Evolutionary conservation across 2,888 invertebrate species (phyloP).

Genomic region (Lomographa bimaculata): DNA sequence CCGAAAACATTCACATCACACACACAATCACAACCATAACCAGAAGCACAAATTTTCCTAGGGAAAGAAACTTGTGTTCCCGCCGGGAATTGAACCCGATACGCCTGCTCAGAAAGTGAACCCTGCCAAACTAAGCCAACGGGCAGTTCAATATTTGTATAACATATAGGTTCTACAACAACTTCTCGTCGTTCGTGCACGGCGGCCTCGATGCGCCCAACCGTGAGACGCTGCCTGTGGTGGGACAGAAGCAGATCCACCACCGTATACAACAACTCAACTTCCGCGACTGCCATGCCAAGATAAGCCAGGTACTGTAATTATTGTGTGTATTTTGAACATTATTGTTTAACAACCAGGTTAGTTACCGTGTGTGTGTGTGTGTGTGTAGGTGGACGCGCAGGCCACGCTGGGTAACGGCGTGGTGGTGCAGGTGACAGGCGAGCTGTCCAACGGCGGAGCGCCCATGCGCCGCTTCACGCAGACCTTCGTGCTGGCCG

Average conservation of each 20-base stretch:
- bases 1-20: too few relatives aligned
- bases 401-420: constrained; percentile 97
- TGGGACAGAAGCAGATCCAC: constrained; percentile 97
- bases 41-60: too few relatives aligned
- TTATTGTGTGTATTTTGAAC: too few relatives aligned
- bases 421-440: constrained; percentile 98
- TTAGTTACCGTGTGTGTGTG: neutral
- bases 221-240: constrained; percentile 91
- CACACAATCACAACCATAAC: too few relatives aligned
- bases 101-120: too few relatives aligned
- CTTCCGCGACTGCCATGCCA: constrained; percentile 98
- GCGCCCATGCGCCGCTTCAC: constrained; percentile 99
- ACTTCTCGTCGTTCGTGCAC: constrained; percentile 97
- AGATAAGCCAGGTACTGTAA: constrained; percentile 95
- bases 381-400: constrained; percentile 95
- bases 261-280: constrained; percentile 97
- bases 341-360: neutral
- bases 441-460: constrained; percentile 97
- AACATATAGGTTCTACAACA: constrained; percentile 98
- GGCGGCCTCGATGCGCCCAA: constrained; percentile 94
- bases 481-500: constrained; percentile 97
- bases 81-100: too few relatives aligned
- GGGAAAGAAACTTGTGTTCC: too few relatives aligned
- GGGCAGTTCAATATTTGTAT: too few relatives aligned
- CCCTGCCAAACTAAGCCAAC: too few relatives aligned